These are phyloP conservation scores for Onthophagus sagittarius DNA, from an alignment of 2,888 invertebrate species.

Conservation along the genomic window DNA sequence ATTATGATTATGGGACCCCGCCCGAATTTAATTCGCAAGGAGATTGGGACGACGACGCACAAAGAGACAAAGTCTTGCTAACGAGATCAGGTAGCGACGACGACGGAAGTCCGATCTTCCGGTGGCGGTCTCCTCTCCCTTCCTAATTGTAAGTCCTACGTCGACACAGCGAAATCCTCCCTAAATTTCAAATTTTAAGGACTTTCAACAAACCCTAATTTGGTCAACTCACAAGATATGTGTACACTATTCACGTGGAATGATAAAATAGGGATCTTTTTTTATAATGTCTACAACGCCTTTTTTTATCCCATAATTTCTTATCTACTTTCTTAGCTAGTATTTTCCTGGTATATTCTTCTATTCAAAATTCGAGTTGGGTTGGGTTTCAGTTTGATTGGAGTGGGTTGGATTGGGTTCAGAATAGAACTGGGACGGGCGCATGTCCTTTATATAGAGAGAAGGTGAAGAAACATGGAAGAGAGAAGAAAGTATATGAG, in stretches of 20 bases:
- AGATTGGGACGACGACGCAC: neutral
- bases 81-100: neutral
- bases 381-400: too few relatives aligned
- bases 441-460: too few relatives aligned
- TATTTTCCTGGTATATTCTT: too few relatives aligned
- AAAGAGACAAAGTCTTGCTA: neutral
- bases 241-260: neutral
- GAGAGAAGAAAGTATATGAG: too few relatives aligned
- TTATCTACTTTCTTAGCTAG: too few relatives aligned
- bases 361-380: too few relatives aligned
- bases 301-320: too few relatives aligned
- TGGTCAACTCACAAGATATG: neutral
- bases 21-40: slow-evolving; percentile 6
- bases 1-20: slow-evolving; percentile 2
- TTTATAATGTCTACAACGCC: neutral
- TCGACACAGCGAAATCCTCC: neutral
- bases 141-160: neutral
- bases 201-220: neutral
- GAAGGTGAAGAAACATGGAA: too few relatives aligned
- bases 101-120: neutral
- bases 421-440: too few relatives aligned
- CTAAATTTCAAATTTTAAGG: neutral
- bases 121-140: too few relatives aligned
- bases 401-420: too few relatives aligned
- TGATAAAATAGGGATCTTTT: neutral